phyloP scores from a whole-genome alignment of 2,113 vertebrate genomes.

The Macrotis lagotis region DNA sequence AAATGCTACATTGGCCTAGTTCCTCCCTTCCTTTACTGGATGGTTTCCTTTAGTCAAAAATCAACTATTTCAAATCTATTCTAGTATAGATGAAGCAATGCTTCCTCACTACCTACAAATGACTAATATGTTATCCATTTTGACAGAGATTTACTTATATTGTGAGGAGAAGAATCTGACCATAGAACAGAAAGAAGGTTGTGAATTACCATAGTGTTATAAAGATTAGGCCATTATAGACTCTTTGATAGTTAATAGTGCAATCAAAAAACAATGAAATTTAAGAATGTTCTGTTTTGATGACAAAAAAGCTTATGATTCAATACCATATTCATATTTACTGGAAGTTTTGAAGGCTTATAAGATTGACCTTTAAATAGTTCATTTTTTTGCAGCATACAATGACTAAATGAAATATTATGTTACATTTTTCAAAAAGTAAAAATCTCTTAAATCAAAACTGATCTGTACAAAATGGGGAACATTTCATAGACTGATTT shows the following conservation, averaged over 20 bases:
- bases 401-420: conserved; percentile 45
- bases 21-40: conserved; percentile 24
- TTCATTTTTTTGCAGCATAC: conserved; percentile 29
- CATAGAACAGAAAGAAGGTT: conserved; percentile 36
- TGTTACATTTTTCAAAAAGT: conserved; percentile 54
- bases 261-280: conserved; percentile 60
- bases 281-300: conserved; percentile 59
- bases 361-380: conserved; percentile 44
- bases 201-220: conserved; percentile 44
- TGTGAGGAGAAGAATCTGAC: conserved; percentile 55
- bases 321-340: conserved; percentile 50
- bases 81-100: conserved; percentile 37
- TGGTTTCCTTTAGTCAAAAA: conserved; percentile 17
- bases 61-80: conserved; percentile 45
- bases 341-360: conserved; percentile 54
- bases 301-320: conserved; percentile 46
- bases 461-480: conserved; percentile 11
- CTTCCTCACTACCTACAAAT: conserved; percentile 4
- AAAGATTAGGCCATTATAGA: conserved; percentile 39
- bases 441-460: conserved; percentile 63
- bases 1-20: not conserved
- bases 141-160: conserved; percentile 47
- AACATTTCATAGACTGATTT: conserved; percentile 43
- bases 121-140: conserved; percentile 41
- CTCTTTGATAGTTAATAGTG: conserved; percentile 55